A percentile compares a stretch with the other conserved stretches of the same genome.
Evolutionary conservation across 2,888 invertebrate species (phyloP).

Genomic region (Elmis aenea): DNA sequence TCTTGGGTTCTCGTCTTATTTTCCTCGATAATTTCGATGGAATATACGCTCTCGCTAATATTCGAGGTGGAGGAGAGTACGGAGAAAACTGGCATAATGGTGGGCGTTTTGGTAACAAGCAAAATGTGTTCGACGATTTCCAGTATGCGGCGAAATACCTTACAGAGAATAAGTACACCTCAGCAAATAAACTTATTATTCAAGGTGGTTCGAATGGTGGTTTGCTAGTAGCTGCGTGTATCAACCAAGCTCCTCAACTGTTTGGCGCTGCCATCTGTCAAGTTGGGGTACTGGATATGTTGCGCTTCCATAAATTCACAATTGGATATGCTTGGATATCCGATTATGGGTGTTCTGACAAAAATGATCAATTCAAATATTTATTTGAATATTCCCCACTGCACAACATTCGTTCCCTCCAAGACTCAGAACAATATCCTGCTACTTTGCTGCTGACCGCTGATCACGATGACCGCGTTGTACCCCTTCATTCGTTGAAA

Average conservation of each 20-base stretch:
- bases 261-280: constrained; percentile 90
- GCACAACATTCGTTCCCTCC: constrained; percentile 78
- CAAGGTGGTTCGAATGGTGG: constrained; percentile 98
- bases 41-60: constrained; percentile 86
- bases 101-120: constrained; percentile 86
- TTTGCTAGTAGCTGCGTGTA: constrained; percentile 87
- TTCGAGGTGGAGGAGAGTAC: constrained; percentile 98
- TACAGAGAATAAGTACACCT: constrained; percentile 73
- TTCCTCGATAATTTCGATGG: constrained; percentile 89
- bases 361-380: constrained; percentile 79
- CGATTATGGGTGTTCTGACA: constrained; percentile 90
- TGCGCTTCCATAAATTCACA: constrained; percentile 96
- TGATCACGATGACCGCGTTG: constrained; percentile 98
- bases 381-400: constrained; percentile 86
- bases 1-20: constrained; percentile 79
- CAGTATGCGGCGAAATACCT: constrained; percentile 88
- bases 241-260: constrained; percentile 91
- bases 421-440: constrained; percentile 71
- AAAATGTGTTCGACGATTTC: constrained; percentile 97
- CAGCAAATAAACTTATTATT: constrained; percentile 68
- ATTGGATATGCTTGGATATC: constrained; percentile 96
- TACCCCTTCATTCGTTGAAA: constrained; percentile 95
- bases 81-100: constrained; percentile 96
- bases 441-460: constrained; percentile 89
- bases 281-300: constrained; percentile 98